Evolutionary conservation across 1,140 invertebrate genomes (phyloP), one percentile per base, ranked within the genome.

Genomic region (Procambarus clarkii): DNA sequence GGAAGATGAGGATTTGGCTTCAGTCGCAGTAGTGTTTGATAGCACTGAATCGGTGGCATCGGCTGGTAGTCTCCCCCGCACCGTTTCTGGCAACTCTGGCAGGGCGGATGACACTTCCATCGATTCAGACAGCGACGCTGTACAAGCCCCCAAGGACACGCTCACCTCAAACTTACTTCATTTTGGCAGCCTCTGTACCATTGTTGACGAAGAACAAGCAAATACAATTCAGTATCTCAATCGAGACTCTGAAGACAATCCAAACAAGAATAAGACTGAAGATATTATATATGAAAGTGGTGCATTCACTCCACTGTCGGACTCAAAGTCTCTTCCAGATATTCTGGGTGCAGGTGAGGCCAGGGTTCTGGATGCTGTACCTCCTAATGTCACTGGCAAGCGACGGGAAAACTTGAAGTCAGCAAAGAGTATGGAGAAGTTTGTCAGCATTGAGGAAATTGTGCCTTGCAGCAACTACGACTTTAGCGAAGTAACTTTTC

Each of bases 301-400:
- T 45, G 45, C 48, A 44, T 80, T 80, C 45, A 69, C 82, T 8
- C 80, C 82, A 2, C 76, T 80, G 21, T 79, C 82, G 3, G 91
- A 93, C 48, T 88, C 92, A 21, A 92, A 90, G 84, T 93, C 92
- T 8, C 74, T 93, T n/a, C 92, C 92, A 48, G 91, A 93, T 76
- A 48, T 93, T 11, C 79, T 85, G n/a, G 91, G 90, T 46, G 71
- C 86, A 11, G 87, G 84, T 2, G 90, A 91, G 76, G 83, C 76
- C 46, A 92, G 82, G 45, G 54, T 90, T 15, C 77, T 92, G 21
- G 84, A 92, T 54, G 83, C 83, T 2, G 46, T 54, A 7, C 24
- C 71, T 0, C 58, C 24, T n/a, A 50, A 85, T 13, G n/a, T 44
- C 11, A 9, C 13, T 15, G 60, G 34, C 15, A 34, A 71, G 24